A percentile compares a stretch with the other conserved stretches of the same genome.
phyloP scores from a whole-genome alignment of 1,140 invertebrate genomes.

The Hypsibius dujardini region DNA sequence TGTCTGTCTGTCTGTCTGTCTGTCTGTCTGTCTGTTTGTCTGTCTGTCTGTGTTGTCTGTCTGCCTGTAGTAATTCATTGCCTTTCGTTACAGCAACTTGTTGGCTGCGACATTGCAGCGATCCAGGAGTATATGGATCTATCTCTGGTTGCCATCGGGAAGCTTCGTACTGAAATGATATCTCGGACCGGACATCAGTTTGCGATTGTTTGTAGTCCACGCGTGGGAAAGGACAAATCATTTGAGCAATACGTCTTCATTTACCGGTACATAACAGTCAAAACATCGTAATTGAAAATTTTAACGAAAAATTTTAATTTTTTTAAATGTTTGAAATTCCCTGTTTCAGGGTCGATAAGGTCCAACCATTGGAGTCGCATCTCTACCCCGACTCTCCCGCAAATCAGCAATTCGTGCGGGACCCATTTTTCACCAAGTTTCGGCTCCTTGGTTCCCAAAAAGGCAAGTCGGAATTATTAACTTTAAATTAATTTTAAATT shows the following conservation, averaged over 20 bases:
- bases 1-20: no score
- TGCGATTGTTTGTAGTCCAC: not conserved
- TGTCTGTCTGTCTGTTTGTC: no score
- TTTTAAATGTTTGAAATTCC: not conserved
- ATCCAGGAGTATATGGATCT: conserved; percentile 1
- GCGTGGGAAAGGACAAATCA: not conserved
- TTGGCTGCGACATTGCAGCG: not conserved
- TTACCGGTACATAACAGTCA: not conserved
- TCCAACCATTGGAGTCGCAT: not conserved
- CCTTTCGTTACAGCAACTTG: not conserved
- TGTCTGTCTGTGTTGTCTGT: no score
- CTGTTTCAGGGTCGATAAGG: not conserved
- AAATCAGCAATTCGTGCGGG: not conserved
- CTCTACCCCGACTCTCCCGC: not conserved
- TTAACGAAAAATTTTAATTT: not conserved
- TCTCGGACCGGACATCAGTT: not conserved
- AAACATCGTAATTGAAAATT: not conserved
- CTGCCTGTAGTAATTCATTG: no score
- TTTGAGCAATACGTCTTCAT: conserved; percentile 1
- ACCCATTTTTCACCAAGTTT: conserved; percentile 2
- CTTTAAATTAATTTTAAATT: not conserved
- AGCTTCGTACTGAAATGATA: not conserved
- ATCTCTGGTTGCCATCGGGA: not conserved
- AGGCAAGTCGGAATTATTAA: not conserved
- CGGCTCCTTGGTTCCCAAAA: not conserved